Percentiles rank a stretch among this genome's conserved stretches.
Conservation (phyloP, 2,888 invertebrate genomes). For the Drosophila mimica region DNA sequence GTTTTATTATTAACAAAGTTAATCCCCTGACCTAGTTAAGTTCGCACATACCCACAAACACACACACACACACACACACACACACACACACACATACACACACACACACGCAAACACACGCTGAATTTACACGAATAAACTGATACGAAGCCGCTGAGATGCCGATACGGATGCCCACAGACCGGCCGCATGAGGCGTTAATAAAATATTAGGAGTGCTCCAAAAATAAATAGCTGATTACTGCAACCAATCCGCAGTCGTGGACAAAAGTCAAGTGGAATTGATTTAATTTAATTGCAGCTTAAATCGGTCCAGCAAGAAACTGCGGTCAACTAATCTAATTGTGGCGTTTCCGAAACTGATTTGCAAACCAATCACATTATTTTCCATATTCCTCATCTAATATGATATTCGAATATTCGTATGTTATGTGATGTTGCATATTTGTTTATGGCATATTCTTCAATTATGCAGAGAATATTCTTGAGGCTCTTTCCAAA, state of each 20-base stretch:
- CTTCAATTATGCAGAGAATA: conserved; percentile 32
- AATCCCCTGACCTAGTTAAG: conserved; percentile 75
- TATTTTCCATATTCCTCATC: conserved; percentile 1
- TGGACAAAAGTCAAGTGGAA: conserved; percentile 46
- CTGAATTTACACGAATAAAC: conserved; percentile 3
- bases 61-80: conserved; percentile 6
- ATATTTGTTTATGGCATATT: conserved; percentile 26
- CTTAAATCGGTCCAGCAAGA: conserved; percentile 12
- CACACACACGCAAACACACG: conserved; percentile 3
- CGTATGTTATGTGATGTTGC: conserved; percentile 4
- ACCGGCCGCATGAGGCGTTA: conserved; percentile 50
- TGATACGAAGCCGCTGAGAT: conserved; percentile 14
- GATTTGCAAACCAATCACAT: conserved; percentile 24
- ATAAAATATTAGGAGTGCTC: conserved; percentile 56
- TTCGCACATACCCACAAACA: conserved; percentile 33
- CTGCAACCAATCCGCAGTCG: conserved; percentile 43
- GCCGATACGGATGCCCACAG: conserved; percentile 33
- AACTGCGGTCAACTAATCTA: conserved; percentile 13
- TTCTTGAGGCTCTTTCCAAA: conserved; percentile 40
- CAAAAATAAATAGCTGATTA: conserved; percentile 59
- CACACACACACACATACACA: conserved; percentile 10
- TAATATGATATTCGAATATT: background rate
- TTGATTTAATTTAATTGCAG: conserved; percentile 54
- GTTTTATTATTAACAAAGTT: conserved; percentile 77
- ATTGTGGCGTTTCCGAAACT: conserved; percentile 10